Evolutionary conservation across 2,888 invertebrate species (phyloP).

Genomic region (Odontomyia ornata): DNA sequence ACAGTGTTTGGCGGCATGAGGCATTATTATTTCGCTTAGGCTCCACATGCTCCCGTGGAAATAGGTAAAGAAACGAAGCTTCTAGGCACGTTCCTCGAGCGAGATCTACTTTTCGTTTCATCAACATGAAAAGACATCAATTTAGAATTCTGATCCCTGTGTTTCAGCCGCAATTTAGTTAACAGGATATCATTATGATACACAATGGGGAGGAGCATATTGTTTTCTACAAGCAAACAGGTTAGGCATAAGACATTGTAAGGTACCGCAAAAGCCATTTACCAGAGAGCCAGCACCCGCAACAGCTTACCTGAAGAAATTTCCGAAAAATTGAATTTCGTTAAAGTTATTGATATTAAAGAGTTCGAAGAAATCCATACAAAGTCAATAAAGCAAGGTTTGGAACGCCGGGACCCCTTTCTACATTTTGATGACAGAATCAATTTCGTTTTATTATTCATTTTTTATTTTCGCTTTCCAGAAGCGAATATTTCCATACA

Average conservation of each 20-base stretch:
- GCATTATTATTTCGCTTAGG: conserved; percentile 24
- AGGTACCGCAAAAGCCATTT: too few species aligned
- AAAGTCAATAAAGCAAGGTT: not conserved
- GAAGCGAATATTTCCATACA: not conserved
- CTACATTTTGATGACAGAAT: too few species aligned
- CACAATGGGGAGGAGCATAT: too few species aligned
- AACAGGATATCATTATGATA: not conserved
- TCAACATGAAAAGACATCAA: conserved; percentile 36
- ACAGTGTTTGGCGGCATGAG: too few species aligned
- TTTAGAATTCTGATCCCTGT: conserved; percentile 8
- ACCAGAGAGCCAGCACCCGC: too few species aligned
- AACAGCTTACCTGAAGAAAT: too few species aligned
- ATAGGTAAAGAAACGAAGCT: not conserved
- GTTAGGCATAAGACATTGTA: not conserved
- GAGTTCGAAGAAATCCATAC: not conserved
- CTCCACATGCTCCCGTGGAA: not conserved
- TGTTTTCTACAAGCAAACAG: not conserved
- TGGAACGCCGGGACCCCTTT: too few species aligned
- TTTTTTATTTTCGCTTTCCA: not conserved
- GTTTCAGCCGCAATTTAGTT: not conserved
- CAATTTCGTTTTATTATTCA: too few species aligned
- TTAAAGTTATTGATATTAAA: too few species aligned
- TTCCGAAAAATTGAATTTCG: too few species aligned
- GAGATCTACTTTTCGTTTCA: conserved; percentile 15
- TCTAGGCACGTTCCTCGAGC: not conserved